Conservation (phyloP, 1,140 invertebrate species). For the Cherax destructor region DNA sequence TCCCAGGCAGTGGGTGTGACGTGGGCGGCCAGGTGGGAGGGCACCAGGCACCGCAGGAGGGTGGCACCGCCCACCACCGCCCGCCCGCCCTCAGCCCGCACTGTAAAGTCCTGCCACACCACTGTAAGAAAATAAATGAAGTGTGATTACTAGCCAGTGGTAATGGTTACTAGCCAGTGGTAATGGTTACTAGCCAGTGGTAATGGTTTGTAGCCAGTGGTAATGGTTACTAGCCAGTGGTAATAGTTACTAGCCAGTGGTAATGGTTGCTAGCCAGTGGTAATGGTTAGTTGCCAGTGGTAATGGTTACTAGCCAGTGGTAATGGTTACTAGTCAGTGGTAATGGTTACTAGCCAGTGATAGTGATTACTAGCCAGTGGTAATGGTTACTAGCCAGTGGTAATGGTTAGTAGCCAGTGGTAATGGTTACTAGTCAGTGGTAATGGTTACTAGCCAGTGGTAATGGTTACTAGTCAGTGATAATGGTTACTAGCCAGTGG, state of each 20-base stretch:
- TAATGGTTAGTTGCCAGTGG: neutral
- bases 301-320: too few relatives aligned
- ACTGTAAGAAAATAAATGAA: constrained; percentile 15
- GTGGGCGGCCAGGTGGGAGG: constrained; percentile 53
- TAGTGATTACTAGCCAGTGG: too few relatives aligned
- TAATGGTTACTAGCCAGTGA: neutral
- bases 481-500: neutral
- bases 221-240: too few relatives aligned
- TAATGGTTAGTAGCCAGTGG: neutral
- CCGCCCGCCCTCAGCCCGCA: constrained; percentile 52
- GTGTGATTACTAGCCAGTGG: too few relatives aligned
- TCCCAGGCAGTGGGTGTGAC: constrained; percentile 67
- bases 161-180: neutral
- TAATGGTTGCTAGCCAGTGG: neutral
- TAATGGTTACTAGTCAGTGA: neutral
- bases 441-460: too few relatives aligned
- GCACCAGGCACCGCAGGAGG: constrained; percentile 54
- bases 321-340: neutral
- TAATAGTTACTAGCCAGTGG: neutral
- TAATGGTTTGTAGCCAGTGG: too few relatives aligned
- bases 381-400: neutral
- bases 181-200: neutral
- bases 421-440: too few relatives aligned
- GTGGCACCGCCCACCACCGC: constrained; percentile 55
- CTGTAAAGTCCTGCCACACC: constrained; percentile 66